These are phyloP conservation scores for Pemphigus obesinymphae DNA, from an alignment of 1,140 invertebrate species.

Conservation along the genomic window DNA sequence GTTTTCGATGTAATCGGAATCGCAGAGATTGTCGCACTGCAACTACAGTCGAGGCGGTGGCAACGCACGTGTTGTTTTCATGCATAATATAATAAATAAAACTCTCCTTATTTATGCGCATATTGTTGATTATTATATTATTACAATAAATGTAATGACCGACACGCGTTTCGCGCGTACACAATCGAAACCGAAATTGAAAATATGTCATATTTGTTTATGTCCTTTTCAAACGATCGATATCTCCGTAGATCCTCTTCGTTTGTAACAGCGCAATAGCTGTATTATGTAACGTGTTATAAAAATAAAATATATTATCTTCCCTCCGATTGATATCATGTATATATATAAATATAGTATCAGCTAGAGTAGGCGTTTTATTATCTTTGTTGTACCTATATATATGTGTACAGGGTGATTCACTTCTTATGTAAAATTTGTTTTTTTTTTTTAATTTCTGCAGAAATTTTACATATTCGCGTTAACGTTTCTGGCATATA, in stretches of 20 bases:
- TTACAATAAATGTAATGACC: neutral
- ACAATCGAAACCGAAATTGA: neutral
- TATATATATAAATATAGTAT: too few species aligned
- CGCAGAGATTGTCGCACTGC: too few species aligned
- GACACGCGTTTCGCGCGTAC: neutral
- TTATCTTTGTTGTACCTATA: too few species aligned
- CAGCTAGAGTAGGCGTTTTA: neutral
- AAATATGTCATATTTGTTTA: neutral
- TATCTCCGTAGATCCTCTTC: neutral
- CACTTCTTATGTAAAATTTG: too few species aligned
- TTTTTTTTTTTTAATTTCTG: too few species aligned
- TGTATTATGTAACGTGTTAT: too few species aligned
- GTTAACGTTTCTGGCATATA: too few species aligned
- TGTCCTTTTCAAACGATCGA: neutral
- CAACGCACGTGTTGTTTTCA: neutral
- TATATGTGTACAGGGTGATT: too few species aligned
- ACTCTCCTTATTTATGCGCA: neutral
- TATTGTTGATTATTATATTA: neutral
- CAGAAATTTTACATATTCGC: too few species aligned
- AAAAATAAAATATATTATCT: neutral
- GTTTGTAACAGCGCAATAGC: too few species aligned
- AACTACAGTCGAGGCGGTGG: too few species aligned
- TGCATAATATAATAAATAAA: neutral
- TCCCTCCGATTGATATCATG: neutral
- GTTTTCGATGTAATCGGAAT: too few species aligned